Base-by-base conservation (phyloP, 2,888 invertebrate species). In the Xylocampa areola region DNA sequence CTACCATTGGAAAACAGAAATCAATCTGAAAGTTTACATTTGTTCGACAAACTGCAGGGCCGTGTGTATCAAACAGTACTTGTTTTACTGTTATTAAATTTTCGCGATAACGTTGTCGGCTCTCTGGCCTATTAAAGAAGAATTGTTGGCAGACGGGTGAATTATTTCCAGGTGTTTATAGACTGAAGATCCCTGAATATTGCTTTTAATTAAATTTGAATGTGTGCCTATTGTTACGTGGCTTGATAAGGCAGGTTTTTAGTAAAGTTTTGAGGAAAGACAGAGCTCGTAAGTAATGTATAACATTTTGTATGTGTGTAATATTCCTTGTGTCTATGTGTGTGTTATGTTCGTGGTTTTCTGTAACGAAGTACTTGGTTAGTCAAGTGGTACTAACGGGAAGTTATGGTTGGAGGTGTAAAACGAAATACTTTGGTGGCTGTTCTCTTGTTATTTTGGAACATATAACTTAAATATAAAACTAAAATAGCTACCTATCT, bases 81-180 rank as follows among this genome's bases (percentile, higher is more conserved):
- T 83, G 82, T 81, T 81, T 79, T 76, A 79, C 74, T 81, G 84
- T 87, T 88, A 89, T 88, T 89, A 89, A 87, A 86, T 86, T 88
- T 87, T 74, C 77, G 80, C 79, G 86, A 88, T 89, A 87, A 83
- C 80, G 80, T 74, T 78, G 81, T 79, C 68, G 67, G 76, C 72
- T 76, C 77, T 70, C 75, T 79, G 68, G 76, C 79, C 83, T 85
- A 86, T 86, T 88, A 80, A 82, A 86, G 84, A 86, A 87, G 88
- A 87, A 85, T 84, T 82, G 86, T 87, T 75, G 80, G 77, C 80
- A 80, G 81, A 79, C 76, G 65, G 58, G 76, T 77, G 72, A 81
- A 88, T 87, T 87, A 88, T 82, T 79, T 77, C 59, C 80, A 80
- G 81, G 85, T 82, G 76, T 74, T 76, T 75, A 77, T 72, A 74